Evolutionary conservation across 2,797 vertebrate species (phyloP).

Genomic region (Myiotriccus ornatus): DNA sequence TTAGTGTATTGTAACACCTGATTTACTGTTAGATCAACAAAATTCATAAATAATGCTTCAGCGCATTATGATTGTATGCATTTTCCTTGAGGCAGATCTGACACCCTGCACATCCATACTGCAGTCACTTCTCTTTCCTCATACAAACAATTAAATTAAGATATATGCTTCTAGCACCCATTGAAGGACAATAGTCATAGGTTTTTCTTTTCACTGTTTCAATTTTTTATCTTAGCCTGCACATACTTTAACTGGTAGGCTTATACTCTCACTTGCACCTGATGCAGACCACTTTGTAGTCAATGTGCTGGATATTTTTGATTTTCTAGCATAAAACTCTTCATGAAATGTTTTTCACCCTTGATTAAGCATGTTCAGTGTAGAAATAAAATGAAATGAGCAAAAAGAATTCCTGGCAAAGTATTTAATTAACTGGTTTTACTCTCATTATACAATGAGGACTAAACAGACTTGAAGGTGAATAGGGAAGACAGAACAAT

Average conservation of each 20-base stretch:
- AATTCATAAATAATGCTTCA: background rate
- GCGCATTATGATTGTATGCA: background rate
- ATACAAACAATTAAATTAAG: background rate
- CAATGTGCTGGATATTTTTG: background rate
- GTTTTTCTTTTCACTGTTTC: background rate
- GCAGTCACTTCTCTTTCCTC: background rate
- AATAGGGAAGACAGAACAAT: background rate
- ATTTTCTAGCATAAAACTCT: background rate
- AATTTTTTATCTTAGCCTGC: background rate
- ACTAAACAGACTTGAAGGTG: background rate
- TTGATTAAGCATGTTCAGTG: conserved; percentile 4
- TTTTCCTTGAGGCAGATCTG: background rate
- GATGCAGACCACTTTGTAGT: background rate
- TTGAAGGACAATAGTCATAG: background rate
- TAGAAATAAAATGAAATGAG: conserved; percentile 13
- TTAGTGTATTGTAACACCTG: conserved; percentile 24
- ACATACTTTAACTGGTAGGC: background rate
- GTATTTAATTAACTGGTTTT: conserved; percentile 35
- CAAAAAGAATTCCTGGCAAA: background rate
- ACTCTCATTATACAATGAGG: background rate
- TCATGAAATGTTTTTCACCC: background rate
- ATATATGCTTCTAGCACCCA: background rate
- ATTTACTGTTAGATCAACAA: conserved; percentile 19
- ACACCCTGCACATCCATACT: background rate
- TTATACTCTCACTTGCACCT: background rate